phyloP scores from a whole-genome alignment of 1,140 invertebrate species.

The Drosophila erecta region DNA sequence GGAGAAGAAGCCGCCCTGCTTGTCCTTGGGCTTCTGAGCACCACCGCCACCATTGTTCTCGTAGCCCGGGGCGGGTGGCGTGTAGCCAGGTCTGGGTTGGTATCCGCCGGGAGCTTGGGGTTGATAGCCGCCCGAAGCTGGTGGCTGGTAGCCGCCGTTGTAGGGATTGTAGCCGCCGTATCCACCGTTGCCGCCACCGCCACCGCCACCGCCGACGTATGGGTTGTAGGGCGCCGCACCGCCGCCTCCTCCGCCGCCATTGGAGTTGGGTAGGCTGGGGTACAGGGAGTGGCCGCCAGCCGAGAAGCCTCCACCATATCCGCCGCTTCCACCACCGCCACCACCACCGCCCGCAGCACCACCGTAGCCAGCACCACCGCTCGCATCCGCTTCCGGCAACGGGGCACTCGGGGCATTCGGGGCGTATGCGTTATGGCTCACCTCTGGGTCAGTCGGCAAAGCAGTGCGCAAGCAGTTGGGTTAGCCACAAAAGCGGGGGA shows the following conservation, averaged over 20 bases:
- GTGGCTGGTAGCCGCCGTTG: constrained; percentile 38
- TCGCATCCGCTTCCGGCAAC: constrained; percentile 53
- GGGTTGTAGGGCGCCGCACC: constrained; percentile 59
- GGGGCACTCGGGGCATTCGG: constrained; percentile 76
- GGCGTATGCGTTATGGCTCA: constrained; percentile 72
- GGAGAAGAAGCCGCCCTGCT: constrained; percentile 82
- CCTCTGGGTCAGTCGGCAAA: constrained; percentile 28
- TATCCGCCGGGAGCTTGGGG: constrained; percentile 54
- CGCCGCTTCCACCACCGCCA: constrained; percentile 51
- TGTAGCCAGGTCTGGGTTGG: constrained; percentile 65
- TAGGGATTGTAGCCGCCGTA: constrained; percentile 59
- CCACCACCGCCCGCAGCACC: constrained; percentile 36
- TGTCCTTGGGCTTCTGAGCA: constrained; percentile 74
- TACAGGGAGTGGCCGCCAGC: constrained; percentile 81
- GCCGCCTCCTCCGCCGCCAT: constrained; percentile 26
- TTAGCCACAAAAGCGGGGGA: constrained; percentile 37
- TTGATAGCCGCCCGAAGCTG: constrained; percentile 40
- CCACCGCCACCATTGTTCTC: constrained; percentile 55
- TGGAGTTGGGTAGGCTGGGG: constrained; percentile 67
- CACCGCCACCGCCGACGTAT: constrained; percentile 57
- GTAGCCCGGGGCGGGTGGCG: constrained; percentile 65
- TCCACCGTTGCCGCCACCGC: constrained; percentile 61
- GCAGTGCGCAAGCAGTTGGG: constrained; percentile 32
- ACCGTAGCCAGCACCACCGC: constrained; percentile 43
- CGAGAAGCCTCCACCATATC: constrained; percentile 80